Percentiles rank a stretch among this genome's conserved stretches.
phyloP scores from a whole-genome alignment of 2,888 invertebrate species.

The Nomada goodeniana region DNA sequence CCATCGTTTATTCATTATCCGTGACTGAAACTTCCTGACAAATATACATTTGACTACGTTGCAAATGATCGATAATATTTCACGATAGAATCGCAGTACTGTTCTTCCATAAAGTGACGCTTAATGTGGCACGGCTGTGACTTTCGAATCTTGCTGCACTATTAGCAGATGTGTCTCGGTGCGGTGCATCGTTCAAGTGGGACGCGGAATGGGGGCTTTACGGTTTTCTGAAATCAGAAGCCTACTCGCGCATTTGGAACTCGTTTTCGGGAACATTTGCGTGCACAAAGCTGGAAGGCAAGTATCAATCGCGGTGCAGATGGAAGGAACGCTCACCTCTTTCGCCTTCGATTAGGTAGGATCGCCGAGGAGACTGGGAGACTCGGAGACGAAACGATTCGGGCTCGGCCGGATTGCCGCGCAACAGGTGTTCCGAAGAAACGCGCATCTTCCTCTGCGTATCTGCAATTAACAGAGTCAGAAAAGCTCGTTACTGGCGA shows the following conservation, averaged over 20 bases:
- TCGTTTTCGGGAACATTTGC: conserved; percentile 3
- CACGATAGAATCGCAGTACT: background rate
- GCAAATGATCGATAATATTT: conserved; percentile 15
- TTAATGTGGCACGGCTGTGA: conserved; percentile 21
- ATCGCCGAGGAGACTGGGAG: background rate
- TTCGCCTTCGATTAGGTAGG: no score
- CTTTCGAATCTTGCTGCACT: conserved; percentile 42
- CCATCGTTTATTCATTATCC: conserved; percentile 67
- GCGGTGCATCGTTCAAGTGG: conserved; percentile 33
- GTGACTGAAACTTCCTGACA: conserved; percentile 55
- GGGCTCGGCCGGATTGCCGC: background rate
- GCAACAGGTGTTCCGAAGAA: conserved; percentile 53
- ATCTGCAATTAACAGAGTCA: background rate
- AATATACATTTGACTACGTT: conserved; percentile 67
- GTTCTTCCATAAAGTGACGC: conserved; percentile 16
- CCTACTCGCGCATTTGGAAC: background rate
- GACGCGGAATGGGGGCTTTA: conserved; percentile 32
- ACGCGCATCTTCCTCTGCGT: background rate
- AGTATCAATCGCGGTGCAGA: no score
- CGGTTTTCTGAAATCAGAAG: conserved; percentile 23
- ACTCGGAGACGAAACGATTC: background rate
- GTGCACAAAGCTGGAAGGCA: no score
- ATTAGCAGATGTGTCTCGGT: conserved; percentile 53
- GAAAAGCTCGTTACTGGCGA: background rate
- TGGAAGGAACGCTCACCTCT: no score